Evolutionary conservation across 2,113 vertebrate genomes (phyloP), one percentile per base, ranked within the genome.

Genomic region (Embiotoca jacksoni): DNA sequence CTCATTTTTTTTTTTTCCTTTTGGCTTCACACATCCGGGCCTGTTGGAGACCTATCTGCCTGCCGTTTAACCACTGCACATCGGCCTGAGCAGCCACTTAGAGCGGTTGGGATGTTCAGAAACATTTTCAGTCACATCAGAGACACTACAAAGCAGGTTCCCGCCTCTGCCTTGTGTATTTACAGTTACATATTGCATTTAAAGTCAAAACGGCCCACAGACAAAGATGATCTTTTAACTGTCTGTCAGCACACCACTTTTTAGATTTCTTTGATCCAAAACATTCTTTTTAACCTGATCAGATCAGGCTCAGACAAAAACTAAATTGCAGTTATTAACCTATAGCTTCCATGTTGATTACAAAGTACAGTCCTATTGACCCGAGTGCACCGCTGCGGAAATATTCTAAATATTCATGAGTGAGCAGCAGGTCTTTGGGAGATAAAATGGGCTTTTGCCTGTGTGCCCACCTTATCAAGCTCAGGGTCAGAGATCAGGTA

Each of bases 351-450:
- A 46, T 53, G 41, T 73, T 88, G 75, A 88, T 90, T 85, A 73
- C 68, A 55, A 61, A 67, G 66, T 62, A 61, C 64, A 55, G 73
- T 74, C 71, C 59, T 72, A 71, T 84, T 88, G 83, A 87, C 85
- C 85, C 33, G 0, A 72, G 60, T 15, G 41, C 74, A 63, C 59
- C 2, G 16, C 58, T 67, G 60, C 53, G 31, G 81, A 64, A 74
- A 62, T 60, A 71, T 37, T 41, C 54, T 88, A 88, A 85, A 92
- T 92, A 92, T 92, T 93, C 87, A 91, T 84, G 84, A 88, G 80
- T 35, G 53, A 70, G 75, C 30, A 3, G 63, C 60, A 39, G 47
- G 61, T 75, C 50, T 31, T 58, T 23, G 41, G 30, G 65, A 88
- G 83, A 91, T 81, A 85, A 78, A 88, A 72, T 68, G 44, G 55